Evolutionary conservation across 1,140 invertebrate species (phyloP), one percentile per base, ranked within the genome.

Genomic region (Anthonomus grandis): DNA sequence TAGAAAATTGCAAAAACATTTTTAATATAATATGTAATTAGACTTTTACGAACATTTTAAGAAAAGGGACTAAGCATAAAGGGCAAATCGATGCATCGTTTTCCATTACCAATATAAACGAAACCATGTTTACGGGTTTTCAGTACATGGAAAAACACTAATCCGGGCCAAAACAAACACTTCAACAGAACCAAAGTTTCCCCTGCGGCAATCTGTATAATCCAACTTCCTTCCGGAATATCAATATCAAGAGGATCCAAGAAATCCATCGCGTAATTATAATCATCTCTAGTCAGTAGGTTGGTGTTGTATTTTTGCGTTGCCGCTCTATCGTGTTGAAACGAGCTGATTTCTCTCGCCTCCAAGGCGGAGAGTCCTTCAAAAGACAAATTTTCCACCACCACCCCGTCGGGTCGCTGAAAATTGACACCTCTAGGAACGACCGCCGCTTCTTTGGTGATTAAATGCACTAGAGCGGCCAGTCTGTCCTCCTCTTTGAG

Each of bases 401-500:
- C 74, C 10, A 79, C 75, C 0, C 84, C 83, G 64, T 85, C 79
- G 0, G 81, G 76, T 60, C 78, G 74, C 66, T 87, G 86, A 39
- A 85, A 82, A 42, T 88, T 75, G 9, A 80, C 84, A 1, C 87
- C 88, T 34, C 88, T 76, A 6, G 88, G 88, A 46, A 87, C 79
- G 12, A 89, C 73, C 48, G 80, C 79, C 0, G 81, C 80, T 64
- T 90, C 86, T 13, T 84, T 77, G 52, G 77, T 84, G 24, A 90
- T 88, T 4, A 82, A 76, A 45, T 81, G 76, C 8, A 91, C 78
- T 1, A 81, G 81, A 4, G 84, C 83, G 0, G 86, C 75, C 10
- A 91, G 65, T n/a, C 87, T 79, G 58, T 84, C 83, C 69, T 90
- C 88, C 71, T 91, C 88, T 69, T 87, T 89, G 21, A 91, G 68